Percentiles rank a stretch among this genome's conserved stretches.
Conservation (phyloP, 2,113 vertebrate genomes). For the Corynorhinus townsendii region DNA sequence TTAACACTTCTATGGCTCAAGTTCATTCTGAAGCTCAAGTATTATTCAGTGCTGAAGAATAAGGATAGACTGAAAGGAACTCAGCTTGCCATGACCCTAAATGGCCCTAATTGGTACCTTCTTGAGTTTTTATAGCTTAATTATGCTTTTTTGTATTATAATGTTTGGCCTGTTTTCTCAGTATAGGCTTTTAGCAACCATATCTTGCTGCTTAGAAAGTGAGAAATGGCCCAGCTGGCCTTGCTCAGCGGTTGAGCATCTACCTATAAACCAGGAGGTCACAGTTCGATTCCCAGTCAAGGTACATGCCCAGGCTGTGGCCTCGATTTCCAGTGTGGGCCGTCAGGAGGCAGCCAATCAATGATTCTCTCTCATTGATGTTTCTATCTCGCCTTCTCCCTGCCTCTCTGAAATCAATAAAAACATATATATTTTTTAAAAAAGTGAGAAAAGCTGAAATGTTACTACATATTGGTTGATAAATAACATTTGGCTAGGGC, state of each 20-base stretch:
- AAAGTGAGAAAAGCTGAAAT: background rate
- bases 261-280: too few relatives aligned
- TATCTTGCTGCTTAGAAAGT: conserved; percentile 1
- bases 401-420: too few relatives aligned
- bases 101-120: background rate
- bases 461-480: background rate
- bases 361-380: too few relatives aligned
- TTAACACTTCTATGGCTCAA: background rate
- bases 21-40: background rate
- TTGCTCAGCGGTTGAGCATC: too few relatives aligned
- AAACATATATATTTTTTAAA: background rate
- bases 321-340: too few relatives aligned
- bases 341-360: too few relatives aligned
- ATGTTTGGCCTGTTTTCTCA: background rate
- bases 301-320: too few relatives aligned
- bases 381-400: too few relatives aligned
- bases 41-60: background rate
- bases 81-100: background rate
- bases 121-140: background rate
- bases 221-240: background rate
- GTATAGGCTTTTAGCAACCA: background rate
- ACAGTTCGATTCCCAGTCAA: too few relatives aligned
- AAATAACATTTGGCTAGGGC: background rate
- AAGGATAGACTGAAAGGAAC: background rate
- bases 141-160: background rate